Evolutionary conservation across 2,888 invertebrate genomes (phyloP).

Genomic region (Latrodectus hesperus): DNA sequence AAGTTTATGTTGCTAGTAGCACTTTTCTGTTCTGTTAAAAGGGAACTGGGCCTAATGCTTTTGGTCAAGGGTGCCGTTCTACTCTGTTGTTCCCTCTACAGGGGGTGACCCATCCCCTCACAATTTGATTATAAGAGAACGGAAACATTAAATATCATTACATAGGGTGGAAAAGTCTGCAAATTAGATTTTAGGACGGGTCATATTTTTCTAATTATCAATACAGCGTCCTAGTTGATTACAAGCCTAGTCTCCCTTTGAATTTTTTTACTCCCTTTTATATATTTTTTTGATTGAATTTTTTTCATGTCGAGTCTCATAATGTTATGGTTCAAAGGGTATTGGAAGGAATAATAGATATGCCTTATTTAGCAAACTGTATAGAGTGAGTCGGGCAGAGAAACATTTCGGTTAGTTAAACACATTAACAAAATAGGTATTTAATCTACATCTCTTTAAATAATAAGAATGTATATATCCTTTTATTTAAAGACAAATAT

Average conservation of each 20-base stretch:
- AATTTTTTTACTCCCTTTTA: not conserved
- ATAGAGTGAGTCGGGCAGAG: not conserved
- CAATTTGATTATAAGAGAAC: slow-evolving; percentile 67
- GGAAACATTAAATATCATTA: slow-evolving; percentile 69
- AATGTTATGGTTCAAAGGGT: not conserved
- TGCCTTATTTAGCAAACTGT: not conserved
- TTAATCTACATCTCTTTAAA: no score
- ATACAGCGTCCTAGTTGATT: slow-evolving; percentile 34
- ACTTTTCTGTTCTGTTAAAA: not conserved
- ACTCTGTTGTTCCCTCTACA: slow-evolving; percentile 4
- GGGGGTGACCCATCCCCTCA: slow-evolving; percentile 30
- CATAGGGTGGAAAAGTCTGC: slow-evolving; percentile 39
- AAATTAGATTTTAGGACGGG: slow-evolving; percentile 66
- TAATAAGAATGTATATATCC: no score
- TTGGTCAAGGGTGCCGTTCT: slow-evolving; percentile 24
- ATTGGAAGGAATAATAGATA: not conserved
- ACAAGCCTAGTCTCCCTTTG: not conserved
- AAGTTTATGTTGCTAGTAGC: not conserved
- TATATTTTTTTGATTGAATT: not conserved
- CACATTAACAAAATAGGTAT: not conserved
- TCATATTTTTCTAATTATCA: slow-evolving; percentile 68
- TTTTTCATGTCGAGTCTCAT: no score
- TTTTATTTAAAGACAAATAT: no score
- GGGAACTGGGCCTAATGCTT: slow-evolving; percentile 39
- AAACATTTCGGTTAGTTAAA: not conserved